Evolutionary conservation across 1,140 invertebrate genomes (phyloP).

Genomic region (Diploscapter pachys): DNA sequence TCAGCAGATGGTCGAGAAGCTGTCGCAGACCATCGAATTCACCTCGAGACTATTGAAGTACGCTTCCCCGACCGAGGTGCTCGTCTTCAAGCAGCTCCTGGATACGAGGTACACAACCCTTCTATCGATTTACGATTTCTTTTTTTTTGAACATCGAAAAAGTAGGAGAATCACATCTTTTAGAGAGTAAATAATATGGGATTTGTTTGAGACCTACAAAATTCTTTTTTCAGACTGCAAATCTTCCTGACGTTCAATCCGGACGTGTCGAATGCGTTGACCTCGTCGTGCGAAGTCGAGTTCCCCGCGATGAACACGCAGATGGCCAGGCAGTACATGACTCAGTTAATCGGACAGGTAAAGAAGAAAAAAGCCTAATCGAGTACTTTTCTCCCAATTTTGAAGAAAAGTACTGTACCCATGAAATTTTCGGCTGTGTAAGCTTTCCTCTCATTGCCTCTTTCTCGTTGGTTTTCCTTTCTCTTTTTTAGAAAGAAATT

Average conservation of each 20-base stretch:
- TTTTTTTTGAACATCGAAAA: no score
- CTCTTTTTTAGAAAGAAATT: no score
- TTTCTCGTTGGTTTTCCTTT: no score
- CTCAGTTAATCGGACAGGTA: slow-evolving; percentile 36
- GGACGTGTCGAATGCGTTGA: slow-evolving; percentile 65
- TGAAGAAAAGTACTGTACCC: no score
- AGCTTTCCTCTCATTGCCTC: no score
- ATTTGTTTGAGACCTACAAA: no score
- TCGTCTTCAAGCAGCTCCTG: slow-evolving; percentile 88
- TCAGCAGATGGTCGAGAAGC: slow-evolving; percentile 87
- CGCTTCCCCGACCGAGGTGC: slow-evolving; percentile 79
- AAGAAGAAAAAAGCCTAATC: no score
- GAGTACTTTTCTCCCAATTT: no score
- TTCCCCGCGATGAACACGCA: slow-evolving; percentile 24
- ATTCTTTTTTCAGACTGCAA: slow-evolving; percentile 65
- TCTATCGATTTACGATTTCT: no score
- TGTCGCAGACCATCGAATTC: slow-evolving; percentile 86
- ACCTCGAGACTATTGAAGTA: slow-evolving; percentile 84
- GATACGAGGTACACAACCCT: slow-evolving; percentile 69
- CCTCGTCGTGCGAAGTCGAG: slow-evolving; percentile 45
- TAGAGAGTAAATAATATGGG: no score
- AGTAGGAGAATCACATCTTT: no score
- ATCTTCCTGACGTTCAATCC: slow-evolving; percentile 77
- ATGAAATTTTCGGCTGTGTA: no score
- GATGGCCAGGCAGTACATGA: slow-evolving; percentile 35